phyloP scores from a whole-genome alignment of 2,888 invertebrate genomes.

The Lasioglossum vierecki region DNA sequence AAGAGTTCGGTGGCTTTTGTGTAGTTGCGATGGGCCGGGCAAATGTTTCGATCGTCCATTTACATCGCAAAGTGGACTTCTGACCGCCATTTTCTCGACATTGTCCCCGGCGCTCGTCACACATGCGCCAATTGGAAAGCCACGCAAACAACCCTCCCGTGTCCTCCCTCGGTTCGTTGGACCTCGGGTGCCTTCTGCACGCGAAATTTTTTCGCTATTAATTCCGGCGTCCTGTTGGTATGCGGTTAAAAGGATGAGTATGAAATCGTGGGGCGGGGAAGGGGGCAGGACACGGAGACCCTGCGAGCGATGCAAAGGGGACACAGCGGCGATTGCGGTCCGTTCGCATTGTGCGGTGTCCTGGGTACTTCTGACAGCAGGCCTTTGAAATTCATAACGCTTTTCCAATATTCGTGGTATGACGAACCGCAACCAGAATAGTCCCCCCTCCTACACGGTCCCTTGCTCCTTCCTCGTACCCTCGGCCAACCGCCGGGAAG shows the following conservation, averaged over 20 bases:
- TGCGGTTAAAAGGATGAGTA: conserved; percentile 41
- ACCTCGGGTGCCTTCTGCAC: background rate
- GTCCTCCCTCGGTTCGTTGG: background rate
- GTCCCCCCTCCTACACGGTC: background rate
- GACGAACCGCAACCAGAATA: conserved; percentile 42
- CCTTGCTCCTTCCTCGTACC: background rate
- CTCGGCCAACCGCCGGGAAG: background rate
- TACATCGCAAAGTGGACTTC: conserved; percentile 14
- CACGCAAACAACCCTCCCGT: background rate
- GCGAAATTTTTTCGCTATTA: conserved; percentile 53
- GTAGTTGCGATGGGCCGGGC: conserved; percentile 4
- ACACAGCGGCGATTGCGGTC: conserved; percentile 50
- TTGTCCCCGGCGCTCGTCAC: conserved; percentile 19
- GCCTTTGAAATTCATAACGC: conserved; percentile 64
- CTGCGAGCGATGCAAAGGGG: background rate
- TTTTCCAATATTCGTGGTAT: conserved; percentile 61
- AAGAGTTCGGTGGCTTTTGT: conserved; percentile 1
- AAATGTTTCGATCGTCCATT: conserved; percentile 11
- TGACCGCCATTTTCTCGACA: conserved; percentile 15
- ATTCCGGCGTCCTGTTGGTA: conserved; percentile 38
- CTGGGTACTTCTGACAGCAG: conserved; percentile 41
- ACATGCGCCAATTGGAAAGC: conserved; percentile 30
- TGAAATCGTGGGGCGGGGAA: conserved; percentile 8
- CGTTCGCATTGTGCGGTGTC: conserved; percentile 44
- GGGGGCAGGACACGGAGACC: background rate